A percentile compares a stretch with the other conserved stretches of the same genome.
These are phyloP conservation scores for Toxotes chatareus DNA, from an alignment of 2,113 vertebrate genomes.

Conservation along the genomic window DNA sequence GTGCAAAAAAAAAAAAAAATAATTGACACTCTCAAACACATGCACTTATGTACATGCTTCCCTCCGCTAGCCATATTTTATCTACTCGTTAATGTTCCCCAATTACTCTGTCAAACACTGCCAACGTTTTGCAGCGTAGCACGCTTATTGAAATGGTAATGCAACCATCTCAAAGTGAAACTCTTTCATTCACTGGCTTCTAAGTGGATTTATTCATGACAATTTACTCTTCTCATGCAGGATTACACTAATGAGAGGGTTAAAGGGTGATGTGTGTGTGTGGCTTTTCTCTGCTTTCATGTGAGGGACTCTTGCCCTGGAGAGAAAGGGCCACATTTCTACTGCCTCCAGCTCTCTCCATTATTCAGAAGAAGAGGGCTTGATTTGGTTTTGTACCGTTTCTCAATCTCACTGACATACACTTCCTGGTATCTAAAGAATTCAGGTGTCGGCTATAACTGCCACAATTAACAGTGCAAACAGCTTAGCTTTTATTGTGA, in stretches of 20 bases:
- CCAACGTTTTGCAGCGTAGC: constrained; percentile 66
- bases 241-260: constrained; percentile 85
- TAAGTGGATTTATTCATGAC: constrained; percentile 86
- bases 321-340: constrained; percentile 62
- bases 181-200: constrained; percentile 79
- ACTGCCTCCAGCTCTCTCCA: constrained; percentile 62
- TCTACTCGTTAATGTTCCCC: constrained; percentile 80
- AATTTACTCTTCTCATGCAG: constrained; percentile 80
- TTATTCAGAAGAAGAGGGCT: constrained; percentile 72
- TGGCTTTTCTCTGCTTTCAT: constrained; percentile 70
- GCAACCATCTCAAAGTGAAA: constrained; percentile 75
- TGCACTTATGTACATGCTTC: constrained; percentile 19
- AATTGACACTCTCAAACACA: constrained; percentile 56
- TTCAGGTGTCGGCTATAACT: constrained; percentile 46
- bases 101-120: constrained; percentile 82
- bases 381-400: constrained; percentile 69
- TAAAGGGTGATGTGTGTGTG: constrained; percentile 69
- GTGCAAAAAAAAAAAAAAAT: constrained; percentile 30
- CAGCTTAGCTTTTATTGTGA: background rate
- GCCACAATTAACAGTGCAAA: constrained; percentile 26
- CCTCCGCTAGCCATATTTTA: constrained; percentile 73
- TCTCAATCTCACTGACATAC: constrained; percentile 20
- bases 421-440: constrained; percentile 54
- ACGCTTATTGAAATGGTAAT: constrained; percentile 84
- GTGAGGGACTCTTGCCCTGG: constrained; percentile 65